phyloP scores from a whole-genome alignment of 1,140 invertebrate genomes.

The Agrypnia vestita region DNA sequence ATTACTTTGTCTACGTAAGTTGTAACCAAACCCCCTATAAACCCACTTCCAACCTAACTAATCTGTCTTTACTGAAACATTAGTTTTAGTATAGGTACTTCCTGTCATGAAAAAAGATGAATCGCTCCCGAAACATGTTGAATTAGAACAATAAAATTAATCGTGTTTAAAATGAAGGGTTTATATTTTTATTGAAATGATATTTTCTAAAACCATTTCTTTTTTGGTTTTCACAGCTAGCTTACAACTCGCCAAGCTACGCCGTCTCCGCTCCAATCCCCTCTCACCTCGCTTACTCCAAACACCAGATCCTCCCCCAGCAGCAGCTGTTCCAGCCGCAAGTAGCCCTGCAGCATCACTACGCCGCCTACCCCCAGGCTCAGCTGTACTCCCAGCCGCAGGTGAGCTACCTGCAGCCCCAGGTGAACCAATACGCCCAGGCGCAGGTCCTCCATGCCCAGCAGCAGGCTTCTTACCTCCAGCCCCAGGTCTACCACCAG shows the following conservation, averaged over 20 bases:
- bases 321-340: slow-evolving; percentile 45
- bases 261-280: slow-evolving; percentile 53
- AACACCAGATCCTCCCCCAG: slow-evolving; percentile 53
- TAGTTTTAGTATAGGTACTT: too few relatives aligned
- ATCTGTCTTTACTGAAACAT: too few relatives aligned
- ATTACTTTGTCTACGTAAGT: too few relatives aligned
- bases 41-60: too few relatives aligned
- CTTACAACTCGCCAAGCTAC: slow-evolving; percentile 41
- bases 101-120: too few relatives aligned
- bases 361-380: slow-evolving; percentile 31
- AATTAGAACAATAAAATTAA: too few relatives aligned
- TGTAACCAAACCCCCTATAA: too few relatives aligned
- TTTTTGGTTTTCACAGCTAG: slow-evolving; percentile 47
- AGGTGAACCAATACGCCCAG: slow-evolving; percentile 30
- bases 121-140: too few relatives aligned
- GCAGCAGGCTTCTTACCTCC: slow-evolving; percentile 28
- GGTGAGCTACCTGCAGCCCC: slow-evolving; percentile 17
- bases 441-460: slow-evolving; percentile 35
- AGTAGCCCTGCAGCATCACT: slow-evolving; percentile 25
- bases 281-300: slow-evolving; percentile 55
- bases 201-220: background rate
- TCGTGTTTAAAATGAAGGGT: background rate
- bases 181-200: background rate
- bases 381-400: slow-evolving; percentile 46
- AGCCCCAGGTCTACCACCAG: slow-evolving; percentile 49